These are phyloP conservation scores for Entelurus aequoreus DNA, from an alignment of 2,113 vertebrate species.

Conservation along the genomic window DNA sequence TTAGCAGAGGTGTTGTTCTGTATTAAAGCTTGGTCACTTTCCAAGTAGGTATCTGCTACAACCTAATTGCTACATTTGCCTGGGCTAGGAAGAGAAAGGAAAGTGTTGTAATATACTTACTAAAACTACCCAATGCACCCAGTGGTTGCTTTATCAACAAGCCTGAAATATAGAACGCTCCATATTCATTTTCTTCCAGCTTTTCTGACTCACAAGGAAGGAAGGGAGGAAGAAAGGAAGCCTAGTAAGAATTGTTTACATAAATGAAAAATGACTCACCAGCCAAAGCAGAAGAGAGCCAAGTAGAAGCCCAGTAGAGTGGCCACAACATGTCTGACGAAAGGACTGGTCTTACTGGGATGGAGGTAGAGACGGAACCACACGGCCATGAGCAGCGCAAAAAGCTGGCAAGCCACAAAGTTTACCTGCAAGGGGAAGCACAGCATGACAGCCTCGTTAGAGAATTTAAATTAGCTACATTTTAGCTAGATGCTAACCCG, in stretches of 20 bases:
- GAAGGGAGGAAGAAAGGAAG: conserved; percentile 8
- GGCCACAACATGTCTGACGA: conserved; percentile 92
- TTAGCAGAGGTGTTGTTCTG: conserved; percentile 37
- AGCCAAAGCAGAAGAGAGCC: conserved; percentile 99
- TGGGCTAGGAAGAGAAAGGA: conserved; percentile 25
- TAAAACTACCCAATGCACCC: background rate
- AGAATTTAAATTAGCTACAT: background rate
- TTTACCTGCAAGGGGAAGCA: conserved; percentile 80
- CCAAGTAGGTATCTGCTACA: conserved; percentile 52
- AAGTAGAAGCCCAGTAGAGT: conserved; percentile 95
- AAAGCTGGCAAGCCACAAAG: conserved; percentile 96
- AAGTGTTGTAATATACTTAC: background rate
- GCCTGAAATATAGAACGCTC: background rate
- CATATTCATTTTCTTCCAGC: background rate
- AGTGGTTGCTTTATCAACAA: background rate
- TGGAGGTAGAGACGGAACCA: conserved; percentile 97
- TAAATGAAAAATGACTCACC: conserved; percentile 77
- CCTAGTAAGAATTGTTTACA: background rate
- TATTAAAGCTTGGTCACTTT: conserved; percentile 41
- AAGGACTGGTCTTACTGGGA: conserved; percentile 93
- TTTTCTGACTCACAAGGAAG: conserved; percentile 3
- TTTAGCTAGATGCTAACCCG: background rate
- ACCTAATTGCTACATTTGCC: conserved; percentile 32
- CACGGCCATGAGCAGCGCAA: conserved; percentile 90
- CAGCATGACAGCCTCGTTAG: background rate